Evolutionary conservation across 2,797 vertebrate species (phyloP).

Genomic region (Odontamblyopus lacepedii): DNA sequence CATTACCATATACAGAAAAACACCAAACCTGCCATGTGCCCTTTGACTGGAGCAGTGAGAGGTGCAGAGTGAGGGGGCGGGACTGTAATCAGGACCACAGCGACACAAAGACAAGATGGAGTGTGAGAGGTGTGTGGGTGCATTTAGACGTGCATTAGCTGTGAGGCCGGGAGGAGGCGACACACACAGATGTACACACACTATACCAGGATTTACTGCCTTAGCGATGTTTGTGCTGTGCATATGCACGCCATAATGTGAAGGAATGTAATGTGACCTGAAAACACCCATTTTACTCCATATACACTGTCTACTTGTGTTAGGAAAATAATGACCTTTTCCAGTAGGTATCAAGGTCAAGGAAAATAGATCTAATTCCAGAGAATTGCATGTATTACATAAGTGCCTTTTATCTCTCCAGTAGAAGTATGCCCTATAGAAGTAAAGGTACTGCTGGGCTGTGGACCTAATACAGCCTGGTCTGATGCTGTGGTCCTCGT

Average conservation of each 20-base stretch:
- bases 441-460: too few relatives aligned
- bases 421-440: too few relatives aligned
- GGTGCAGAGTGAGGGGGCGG: not conserved
- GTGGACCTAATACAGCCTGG: too few relatives aligned
- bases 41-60: not conserved
- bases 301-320: not conserved
- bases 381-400: too few relatives aligned
- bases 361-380: too few relatives aligned
- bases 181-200: slow-evolving; percentile 12
- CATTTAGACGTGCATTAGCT: slow-evolving; percentile 27
- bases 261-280: not conserved
- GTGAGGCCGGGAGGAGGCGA: not conserved
- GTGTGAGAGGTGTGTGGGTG: slow-evolving; percentile 11
- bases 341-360: too few relatives aligned
- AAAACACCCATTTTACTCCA: not conserved
- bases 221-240: slow-evolving; percentile 3
- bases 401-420: too few relatives aligned
- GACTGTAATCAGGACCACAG: slow-evolving; percentile 12
- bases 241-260: not conserved
- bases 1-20: too few relatives aligned
- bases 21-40: too few relatives aligned
- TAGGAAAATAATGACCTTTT: not conserved
- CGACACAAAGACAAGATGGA: slow-evolving; percentile 9
- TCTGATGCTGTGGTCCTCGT: too few relatives aligned
- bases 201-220: not conserved